Conservation (phyloP, 2,888 invertebrate species). For the Chrysina gloriosa region DNA sequence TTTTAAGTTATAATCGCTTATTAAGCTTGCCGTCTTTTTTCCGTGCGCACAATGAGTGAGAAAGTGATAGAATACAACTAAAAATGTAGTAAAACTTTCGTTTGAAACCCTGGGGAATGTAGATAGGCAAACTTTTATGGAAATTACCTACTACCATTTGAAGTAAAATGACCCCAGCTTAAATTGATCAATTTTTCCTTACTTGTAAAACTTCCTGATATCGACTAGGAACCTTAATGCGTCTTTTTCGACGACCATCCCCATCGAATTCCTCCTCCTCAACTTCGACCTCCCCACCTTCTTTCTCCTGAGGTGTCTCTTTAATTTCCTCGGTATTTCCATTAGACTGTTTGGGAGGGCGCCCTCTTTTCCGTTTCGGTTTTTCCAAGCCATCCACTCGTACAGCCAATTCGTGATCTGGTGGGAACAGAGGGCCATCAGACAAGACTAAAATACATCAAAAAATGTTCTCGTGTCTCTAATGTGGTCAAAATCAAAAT, state of each 20-base stretch:
- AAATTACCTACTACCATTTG: no score
- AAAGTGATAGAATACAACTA: no score
- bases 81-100: no score
- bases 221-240: conserved; percentile 74
- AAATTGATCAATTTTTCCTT: no score
- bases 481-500: not conserved
- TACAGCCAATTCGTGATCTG: conserved; percentile 74
- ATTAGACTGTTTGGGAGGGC: conserved; percentile 72
- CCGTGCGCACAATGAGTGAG: no score
- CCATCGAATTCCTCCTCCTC: conserved; percentile 61
- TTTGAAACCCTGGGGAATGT: no score
- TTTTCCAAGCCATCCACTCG: conserved; percentile 74
- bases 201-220: conserved; percentile 73
- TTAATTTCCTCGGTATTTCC: conserved; percentile 48
- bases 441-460: conserved; percentile 67
- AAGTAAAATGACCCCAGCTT: no score
- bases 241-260: conserved; percentile 71
- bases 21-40: no score
- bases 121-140: no score
- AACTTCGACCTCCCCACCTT: conserved; percentile 51
- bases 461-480: not conserved
- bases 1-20: no score
- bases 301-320: conserved; percentile 16
- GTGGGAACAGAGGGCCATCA: conserved; percentile 72
- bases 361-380: conserved; percentile 76